Evolutionary conservation across 1,140 invertebrate genomes (phyloP).

Genomic region (Wasmannia auropunctata): DNA sequence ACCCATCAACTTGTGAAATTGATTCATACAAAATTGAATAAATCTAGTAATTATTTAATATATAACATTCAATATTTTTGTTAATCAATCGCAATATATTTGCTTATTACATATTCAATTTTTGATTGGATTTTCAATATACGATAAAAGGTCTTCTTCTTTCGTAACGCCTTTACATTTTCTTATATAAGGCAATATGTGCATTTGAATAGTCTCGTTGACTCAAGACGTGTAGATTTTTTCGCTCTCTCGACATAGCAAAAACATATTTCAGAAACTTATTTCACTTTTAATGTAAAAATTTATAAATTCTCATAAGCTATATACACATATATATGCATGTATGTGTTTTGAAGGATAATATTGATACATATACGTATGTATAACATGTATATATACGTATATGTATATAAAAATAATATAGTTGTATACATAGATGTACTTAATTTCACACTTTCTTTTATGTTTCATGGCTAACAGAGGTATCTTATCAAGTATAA

Average conservation of each 20-base stretch:
- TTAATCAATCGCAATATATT: background rate
- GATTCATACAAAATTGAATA: background rate
- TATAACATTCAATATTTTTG: background rate
- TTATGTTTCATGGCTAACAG: slow-evolving; percentile 45
- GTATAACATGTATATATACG: background rate
- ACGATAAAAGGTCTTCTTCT: background rate
- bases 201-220: background rate
- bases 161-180: background rate
- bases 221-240: background rate
- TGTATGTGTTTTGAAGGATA: no score
- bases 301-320: background rate
- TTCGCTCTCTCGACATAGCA: background rate
- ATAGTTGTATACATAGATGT: slow-evolving; percentile 9
- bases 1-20: background rate
- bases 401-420: background rate
- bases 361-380: background rate
- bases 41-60: background rate
- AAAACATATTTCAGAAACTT: background rate
- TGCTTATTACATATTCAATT: background rate
- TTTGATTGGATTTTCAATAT: background rate
- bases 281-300: background rate
- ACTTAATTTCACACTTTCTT: slow-evolving; percentile 29
- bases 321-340: background rate
- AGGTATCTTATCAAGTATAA: slow-evolving; percentile 40
- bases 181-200: background rate